Evolutionary conservation across 2,888 invertebrate genomes (phyloP).

Genomic region (Eustalomyia histrio): DNA sequence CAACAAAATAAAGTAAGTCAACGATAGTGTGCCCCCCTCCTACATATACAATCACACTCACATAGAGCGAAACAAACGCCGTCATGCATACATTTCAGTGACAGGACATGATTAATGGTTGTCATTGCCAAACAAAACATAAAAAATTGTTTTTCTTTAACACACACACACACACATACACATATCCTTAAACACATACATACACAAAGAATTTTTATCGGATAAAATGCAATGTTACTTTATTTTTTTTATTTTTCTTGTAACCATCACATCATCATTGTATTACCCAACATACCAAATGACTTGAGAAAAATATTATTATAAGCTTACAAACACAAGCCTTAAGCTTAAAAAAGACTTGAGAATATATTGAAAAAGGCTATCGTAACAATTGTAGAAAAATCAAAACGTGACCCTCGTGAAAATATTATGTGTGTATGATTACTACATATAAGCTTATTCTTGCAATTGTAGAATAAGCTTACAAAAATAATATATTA

Average conservation of each 20-base stretch:
- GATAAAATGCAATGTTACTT: conserved; percentile 59
- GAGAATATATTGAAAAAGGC: no score
- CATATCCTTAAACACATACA: conserved; percentile 30
- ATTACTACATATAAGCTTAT: no score
- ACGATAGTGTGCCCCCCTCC: conserved; percentile 59
- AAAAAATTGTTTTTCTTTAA: conserved; percentile 64
- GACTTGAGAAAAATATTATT: no score
- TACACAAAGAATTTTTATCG: conserved; percentile 53
- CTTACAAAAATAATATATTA: no score
- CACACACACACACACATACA: conserved; percentile 35
- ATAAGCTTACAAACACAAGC: no score
- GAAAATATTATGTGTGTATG: no score
- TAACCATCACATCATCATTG: conserved; percentile 53
- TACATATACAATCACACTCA: conserved; percentile 44
- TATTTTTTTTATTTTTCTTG: conserved; percentile 37
- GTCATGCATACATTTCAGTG: conserved; percentile 76
- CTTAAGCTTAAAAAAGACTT: no score
- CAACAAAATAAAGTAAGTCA: conserved; percentile 55
- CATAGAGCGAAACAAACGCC: conserved; percentile 66
- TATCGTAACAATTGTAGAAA: no score
- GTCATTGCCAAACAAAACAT: conserved; percentile 76
- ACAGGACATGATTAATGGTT: conserved; percentile 80
- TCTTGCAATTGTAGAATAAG: no score
- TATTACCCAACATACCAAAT: no score
- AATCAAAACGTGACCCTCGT: no score